Evolutionary conservation across 2,113 vertebrate genomes (phyloP), one percentile per base, ranked within the genome.

Genomic region (Melanotaenia duboulayi): DNA sequence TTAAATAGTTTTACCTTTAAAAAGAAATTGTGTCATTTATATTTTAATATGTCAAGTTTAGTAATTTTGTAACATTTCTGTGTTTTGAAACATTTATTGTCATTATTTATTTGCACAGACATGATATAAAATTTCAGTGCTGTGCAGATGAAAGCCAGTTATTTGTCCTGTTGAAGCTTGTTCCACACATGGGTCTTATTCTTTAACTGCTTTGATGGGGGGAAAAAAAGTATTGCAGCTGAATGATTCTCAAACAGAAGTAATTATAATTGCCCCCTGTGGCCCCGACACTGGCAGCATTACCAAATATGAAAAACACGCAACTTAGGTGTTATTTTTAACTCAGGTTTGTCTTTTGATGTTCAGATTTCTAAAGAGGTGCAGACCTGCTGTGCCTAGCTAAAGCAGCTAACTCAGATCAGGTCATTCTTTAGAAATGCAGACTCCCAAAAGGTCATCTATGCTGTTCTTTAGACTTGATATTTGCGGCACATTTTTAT

Each of bases 401-500:
- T 19, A 13, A 52, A 16, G 61, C 50, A 55, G 24, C 28, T 61
- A 44, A 13, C 39, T 42, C 11, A 20, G 32, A 62, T 44, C 49
- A 42, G 39, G 59, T 67, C 52, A 52, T 54, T n/a, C 32, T 32
- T 39, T 60, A 10, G 6, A 42, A 28, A 44, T 44, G 24, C 25
- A 60, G 23, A 25, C 61, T 50, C 46, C n/a, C 56, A 37, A 51
- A 75, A 60, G 19, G 71, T 65, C 54, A 50, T 49, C 0, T 11
- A 0, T 42, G 39, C 25, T 52, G 24, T 35, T 61, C 9, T 2
- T 67, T 14, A 22, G 4, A 35, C 24, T 42, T 2, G 44, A 59
- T 65, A 19, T 42, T 20, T 75, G 63, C 46, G 23, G 8, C 23
- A 44, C 72, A 51, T n/a, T 59, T n/a, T 65, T 23, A 23, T 39